These are phyloP conservation scores for Geotrupes spiniger DNA, from an alignment of 2,888 invertebrate species.

Conservation along the genomic window DNA sequence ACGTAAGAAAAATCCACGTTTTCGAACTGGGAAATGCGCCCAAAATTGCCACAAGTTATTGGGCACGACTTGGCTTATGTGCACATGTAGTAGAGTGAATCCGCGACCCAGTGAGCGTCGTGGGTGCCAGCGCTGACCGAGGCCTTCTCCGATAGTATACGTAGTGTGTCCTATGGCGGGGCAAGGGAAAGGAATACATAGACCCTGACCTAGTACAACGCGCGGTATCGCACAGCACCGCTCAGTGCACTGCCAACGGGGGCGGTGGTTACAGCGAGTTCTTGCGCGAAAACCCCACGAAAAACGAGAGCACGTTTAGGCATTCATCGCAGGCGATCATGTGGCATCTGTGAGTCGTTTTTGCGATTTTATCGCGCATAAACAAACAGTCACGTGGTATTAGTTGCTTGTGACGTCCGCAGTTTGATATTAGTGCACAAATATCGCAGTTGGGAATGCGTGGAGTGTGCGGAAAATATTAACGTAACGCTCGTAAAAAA, in stretches of 20 bases:
- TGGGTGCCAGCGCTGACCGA: conserved; percentile 32
- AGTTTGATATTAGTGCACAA: too few species aligned
- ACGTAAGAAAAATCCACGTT: too few species aligned
- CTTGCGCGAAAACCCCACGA: conserved; percentile 6
- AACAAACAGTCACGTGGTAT: not conserved
- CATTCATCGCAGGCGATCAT: too few species aligned
- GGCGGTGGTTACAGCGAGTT: conserved; percentile 32
- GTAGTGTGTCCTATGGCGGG: conserved; percentile 30
- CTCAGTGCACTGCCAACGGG: conserved; percentile 33
- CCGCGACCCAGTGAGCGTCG: conserved; percentile 29
- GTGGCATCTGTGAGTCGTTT: not conserved
- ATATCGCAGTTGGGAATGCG: too few species aligned
- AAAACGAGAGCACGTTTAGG: too few species aligned
- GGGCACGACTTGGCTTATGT: too few species aligned
- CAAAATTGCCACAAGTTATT: too few species aligned
- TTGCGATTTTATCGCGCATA: not conserved
- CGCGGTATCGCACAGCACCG: conserved; percentile 32
- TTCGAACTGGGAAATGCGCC: too few species aligned
- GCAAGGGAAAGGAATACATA: conserved; percentile 27
- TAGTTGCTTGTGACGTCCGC: too few species aligned
- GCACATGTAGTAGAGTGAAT: conserved; percentile 14
- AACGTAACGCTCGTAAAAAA: too few species aligned
- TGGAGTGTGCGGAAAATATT: too few species aligned
- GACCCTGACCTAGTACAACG: conserved; percentile 40
- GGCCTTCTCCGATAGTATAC: conserved; percentile 35